Conservation (phyloP, 92 coral and sea anemone genomes). For the Umimayanthus chanpuru region DNA sequence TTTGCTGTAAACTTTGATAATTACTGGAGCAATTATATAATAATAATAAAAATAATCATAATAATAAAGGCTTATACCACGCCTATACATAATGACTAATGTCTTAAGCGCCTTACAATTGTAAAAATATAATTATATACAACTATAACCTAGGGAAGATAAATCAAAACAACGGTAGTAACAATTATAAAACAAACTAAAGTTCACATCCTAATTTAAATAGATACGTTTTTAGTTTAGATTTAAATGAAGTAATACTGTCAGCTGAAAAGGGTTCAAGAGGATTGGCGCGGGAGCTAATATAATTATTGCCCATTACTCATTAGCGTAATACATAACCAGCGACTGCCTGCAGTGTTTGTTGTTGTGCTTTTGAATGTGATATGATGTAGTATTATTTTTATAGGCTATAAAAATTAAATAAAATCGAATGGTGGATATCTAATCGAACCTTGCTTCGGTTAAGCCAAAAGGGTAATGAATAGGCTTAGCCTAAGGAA, state of each 20-base stretch:
- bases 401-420: background rate
- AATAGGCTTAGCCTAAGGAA: background rate
- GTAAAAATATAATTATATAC: background rate
- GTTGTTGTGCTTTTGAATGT: background rate
- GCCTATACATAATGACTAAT: too few species aligned
- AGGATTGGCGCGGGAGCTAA: background rate
- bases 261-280: too few species aligned
- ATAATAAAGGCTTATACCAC: too few species aligned
- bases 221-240: background rate
- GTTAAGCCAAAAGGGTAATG: background rate
- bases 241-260: too few species aligned
- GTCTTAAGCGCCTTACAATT: too few species aligned
- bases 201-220: background rate
- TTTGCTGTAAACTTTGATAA: too few species aligned
- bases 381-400: too few species aligned
- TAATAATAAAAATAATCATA: too few species aligned
- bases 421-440: too few species aligned
- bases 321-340: background rate
- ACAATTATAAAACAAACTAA: background rate
- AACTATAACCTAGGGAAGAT: background rate
- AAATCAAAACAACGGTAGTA: background rate
- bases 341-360: background rate
- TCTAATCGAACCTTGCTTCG: background rate
- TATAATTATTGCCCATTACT: background rate
- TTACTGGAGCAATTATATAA: too few species aligned